Evolutionary conservation across 2,888 invertebrate species (phyloP).

Genomic region (Unio pictorum): DNA sequence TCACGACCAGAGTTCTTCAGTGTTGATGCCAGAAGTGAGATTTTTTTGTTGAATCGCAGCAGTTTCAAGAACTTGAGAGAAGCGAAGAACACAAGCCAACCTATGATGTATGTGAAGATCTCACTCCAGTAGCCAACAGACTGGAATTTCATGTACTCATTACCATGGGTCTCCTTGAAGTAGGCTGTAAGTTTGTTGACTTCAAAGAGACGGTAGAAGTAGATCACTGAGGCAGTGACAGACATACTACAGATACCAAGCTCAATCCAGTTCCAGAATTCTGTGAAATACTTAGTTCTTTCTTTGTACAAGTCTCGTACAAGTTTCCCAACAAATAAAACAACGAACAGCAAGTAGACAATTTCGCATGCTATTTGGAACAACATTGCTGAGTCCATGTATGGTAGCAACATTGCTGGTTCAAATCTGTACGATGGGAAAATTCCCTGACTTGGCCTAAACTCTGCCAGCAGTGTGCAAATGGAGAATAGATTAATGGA

Average conservation of each 20-base stretch:
- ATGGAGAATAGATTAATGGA: slow-evolving; percentile 68
- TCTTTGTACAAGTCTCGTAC: slow-evolving; percentile 58
- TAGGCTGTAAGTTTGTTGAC: slow-evolving; percentile 67
- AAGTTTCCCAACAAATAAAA: slow-evolving; percentile 70
- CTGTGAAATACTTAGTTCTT: slow-evolving; percentile 62
- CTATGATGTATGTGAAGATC: slow-evolving; percentile 72
- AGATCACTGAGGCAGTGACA: slow-evolving; percentile 64
- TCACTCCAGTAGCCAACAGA: slow-evolving; percentile 72
- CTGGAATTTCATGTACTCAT: slow-evolving; percentile 70
- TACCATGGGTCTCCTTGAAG: slow-evolving; percentile 71
- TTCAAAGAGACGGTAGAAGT: slow-evolving; percentile 61
- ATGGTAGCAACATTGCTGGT: slow-evolving; percentile 67
- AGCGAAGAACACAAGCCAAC: slow-evolving; percentile 73
- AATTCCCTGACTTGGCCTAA: slow-evolving; percentile 64
- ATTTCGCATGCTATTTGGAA: slow-evolving; percentile 66
- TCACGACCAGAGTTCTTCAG: slow-evolving; percentile 60
- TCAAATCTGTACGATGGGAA: slow-evolving; percentile 66
- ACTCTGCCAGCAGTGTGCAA: slow-evolving; percentile 66
- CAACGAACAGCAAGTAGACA: slow-evolving; percentile 59
- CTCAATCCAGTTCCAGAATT: slow-evolving; percentile 67
- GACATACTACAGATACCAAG: slow-evolving; percentile 64
- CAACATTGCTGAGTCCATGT: slow-evolving; percentile 58
- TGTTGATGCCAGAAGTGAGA: slow-evolving; percentile 65
- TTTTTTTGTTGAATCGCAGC: slow-evolving; percentile 72
- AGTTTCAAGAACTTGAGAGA: slow-evolving; percentile 74